Base-by-base conservation (phyloP, 2,888 invertebrate species). In the Lydus trimaculatus region DNA sequence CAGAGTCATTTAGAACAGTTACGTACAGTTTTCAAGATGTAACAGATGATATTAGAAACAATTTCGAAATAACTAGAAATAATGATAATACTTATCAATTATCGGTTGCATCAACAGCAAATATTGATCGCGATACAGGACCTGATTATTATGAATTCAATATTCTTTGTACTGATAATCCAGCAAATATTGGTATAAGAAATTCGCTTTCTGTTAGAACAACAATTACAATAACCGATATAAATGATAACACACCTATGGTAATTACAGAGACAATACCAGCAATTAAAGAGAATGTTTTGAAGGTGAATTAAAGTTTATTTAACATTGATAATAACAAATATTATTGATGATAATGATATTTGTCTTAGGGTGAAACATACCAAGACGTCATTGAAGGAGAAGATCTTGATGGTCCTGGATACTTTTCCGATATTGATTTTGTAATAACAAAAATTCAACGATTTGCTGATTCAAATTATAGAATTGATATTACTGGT, bases 171-270 rank as follows among this genome's bases (percentile, higher is more conserved):
- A 15, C 13, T 2, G 23, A 23, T 36, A 61, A 36, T 61, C 31
- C 61, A 15, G 36, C 36, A 23, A 39, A 61, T 31, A 39, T 39
- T 9, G 31, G 61, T 61, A 31, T 3, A 23, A 52, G 25, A 1
- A 62, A 82, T 81, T 67, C 66, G 70, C 59, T 78, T 74, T 33
- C 72, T 72, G 23, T 84, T 84, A 0, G 81, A 59, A 81, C 91
- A 31, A 80, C 80, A 20, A 86, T 90, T 1, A 83, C 87, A 0
- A 81, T 91, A 8, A 72, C 84, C 31, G 91, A 91, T 76, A 87
- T 90, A 2, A 91, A 91, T 76, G 90, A 91, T 80, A 88, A 91
- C 70, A 86, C 86, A 0, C 91, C 91, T 0, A 82, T 85, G 20
- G 63, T 74, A 43, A 72, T 77, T 89, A 75, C 89, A 28, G 63